Conservation (phyloP, 2,888 invertebrate species). For the Dioctria rufipes region DNA sequence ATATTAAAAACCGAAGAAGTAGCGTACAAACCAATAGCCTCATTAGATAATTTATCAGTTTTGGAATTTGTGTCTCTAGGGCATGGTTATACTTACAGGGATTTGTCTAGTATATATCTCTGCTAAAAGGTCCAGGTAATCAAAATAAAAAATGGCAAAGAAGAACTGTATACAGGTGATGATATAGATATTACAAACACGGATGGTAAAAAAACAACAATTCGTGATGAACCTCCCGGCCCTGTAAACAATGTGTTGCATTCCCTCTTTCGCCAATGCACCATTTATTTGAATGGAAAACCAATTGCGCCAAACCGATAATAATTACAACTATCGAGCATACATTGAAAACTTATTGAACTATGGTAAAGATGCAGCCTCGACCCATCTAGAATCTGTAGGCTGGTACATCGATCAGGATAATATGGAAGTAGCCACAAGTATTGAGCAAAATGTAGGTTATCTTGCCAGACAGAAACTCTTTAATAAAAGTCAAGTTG, state of each 20-base stretch:
- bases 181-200: not conserved
- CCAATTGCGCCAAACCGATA: conserved; percentile 41
- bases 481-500: too few species aligned
- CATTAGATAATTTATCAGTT: not conserved
- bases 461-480: too few species aligned
- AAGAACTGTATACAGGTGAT: too few species aligned
- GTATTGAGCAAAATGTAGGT: too few species aligned
- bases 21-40: too few species aligned
- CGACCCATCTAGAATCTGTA: too few species aligned
- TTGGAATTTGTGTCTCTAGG: conserved; percentile 46
- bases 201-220: not conserved
- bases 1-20: not conserved
- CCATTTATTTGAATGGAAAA: conserved; percentile 52
- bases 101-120: conserved; percentile 33
- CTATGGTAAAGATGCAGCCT: conserved; percentile 50
- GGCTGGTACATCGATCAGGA: too few species aligned
- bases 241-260: conserved; percentile 51
- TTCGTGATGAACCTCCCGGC: not conserved
- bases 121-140: too few species aligned
- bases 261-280: conserved; percentile 48
- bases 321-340: conserved; percentile 48
- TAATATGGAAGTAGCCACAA: too few species aligned
- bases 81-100: conserved; percentile 42
- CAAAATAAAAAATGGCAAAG: too few species aligned
- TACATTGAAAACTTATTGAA: conserved; percentile 52